Conservation (phyloP, 1,140 invertebrate genomes). For the Lasioglossum albipes region DNA sequence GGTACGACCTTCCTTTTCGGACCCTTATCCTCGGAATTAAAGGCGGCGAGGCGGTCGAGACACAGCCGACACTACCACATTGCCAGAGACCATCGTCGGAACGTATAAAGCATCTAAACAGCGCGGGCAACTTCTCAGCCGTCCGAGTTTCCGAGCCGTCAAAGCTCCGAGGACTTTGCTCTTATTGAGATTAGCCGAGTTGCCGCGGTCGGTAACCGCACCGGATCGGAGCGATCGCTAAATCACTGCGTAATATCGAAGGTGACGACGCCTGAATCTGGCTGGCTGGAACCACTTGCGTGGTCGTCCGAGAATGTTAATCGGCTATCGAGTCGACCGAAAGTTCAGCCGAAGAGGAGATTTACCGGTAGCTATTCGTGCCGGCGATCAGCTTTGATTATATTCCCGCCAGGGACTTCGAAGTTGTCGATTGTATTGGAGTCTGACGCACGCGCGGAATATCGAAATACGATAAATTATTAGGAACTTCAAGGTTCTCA, state of each 20-base stretch:
- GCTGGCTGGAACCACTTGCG: neutral
- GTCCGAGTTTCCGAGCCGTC: constrained; percentile 47
- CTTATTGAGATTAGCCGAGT: constrained; percentile 63
- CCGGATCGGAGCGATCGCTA: neutral
- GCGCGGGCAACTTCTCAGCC: constrained; percentile 27
- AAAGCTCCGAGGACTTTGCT: constrained; percentile 56
- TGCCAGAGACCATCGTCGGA: constrained; percentile 30
- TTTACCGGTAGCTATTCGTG: neutral
- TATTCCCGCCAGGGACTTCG: no score
- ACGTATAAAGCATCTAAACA: constrained; percentile 63
- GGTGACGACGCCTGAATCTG: neutral
- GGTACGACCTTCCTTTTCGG: neutral
- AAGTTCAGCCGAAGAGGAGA: neutral
- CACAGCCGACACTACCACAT: neutral
- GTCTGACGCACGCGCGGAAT: no score
- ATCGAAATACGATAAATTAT: no score
- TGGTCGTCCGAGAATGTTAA: neutral
- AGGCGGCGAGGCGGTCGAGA: constrained; percentile 3
- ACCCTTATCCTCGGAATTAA: constrained; percentile 23
- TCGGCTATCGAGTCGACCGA: neutral
- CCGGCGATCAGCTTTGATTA: no score
- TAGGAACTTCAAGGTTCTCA: no score
- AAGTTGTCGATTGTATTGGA: no score
- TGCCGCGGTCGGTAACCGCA: neutral
- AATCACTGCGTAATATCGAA: constrained; percentile 33